Conservation (phyloP, 2,797 vertebrate species). For the Phrynocephalus forsythii region DNA sequence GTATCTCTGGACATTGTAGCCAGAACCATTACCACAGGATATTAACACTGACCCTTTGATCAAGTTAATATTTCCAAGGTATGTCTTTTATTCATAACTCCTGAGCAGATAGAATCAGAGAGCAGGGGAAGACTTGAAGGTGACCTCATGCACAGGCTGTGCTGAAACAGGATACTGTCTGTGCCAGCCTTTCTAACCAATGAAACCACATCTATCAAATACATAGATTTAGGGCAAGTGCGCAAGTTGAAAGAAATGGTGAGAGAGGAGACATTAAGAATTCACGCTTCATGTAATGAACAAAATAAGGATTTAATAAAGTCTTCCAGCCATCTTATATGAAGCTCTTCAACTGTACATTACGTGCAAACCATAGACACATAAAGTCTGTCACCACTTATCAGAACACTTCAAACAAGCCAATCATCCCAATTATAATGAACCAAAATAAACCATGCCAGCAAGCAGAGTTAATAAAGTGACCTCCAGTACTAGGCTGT, state of each 20-base stretch:
- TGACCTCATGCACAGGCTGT: conserved; percentile 1
- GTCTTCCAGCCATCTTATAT: not conserved
- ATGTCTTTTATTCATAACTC: not conserved
- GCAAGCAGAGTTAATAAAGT: not conserved
- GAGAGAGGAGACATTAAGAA: not conserved
- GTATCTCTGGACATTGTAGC: conserved; percentile 11
- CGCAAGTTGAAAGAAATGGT: not conserved
- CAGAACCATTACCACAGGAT: not conserved
- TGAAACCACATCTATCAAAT: not conserved
- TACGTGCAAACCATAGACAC: not conserved
- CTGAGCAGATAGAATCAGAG: not conserved
- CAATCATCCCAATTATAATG: not conserved
- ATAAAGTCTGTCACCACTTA: not conserved
- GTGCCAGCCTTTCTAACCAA: conserved; percentile 11
- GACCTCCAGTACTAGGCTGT: not conserved
- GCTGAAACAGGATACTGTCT: not conserved
- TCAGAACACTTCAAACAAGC: not conserved
- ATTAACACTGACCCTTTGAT: conserved; percentile 13
- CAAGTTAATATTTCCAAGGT: conserved; percentile 14
- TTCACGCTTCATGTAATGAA: no score
- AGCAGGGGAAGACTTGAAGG: not conserved
- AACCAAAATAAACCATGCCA: not conserved
- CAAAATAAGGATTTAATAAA: not conserved
- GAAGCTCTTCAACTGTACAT: not conserved
- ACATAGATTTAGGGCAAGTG: not conserved